These are phyloP conservation scores for Automeris io DNA, from an alignment of 2,888 invertebrate genomes.

Conservation along the genomic window DNA sequence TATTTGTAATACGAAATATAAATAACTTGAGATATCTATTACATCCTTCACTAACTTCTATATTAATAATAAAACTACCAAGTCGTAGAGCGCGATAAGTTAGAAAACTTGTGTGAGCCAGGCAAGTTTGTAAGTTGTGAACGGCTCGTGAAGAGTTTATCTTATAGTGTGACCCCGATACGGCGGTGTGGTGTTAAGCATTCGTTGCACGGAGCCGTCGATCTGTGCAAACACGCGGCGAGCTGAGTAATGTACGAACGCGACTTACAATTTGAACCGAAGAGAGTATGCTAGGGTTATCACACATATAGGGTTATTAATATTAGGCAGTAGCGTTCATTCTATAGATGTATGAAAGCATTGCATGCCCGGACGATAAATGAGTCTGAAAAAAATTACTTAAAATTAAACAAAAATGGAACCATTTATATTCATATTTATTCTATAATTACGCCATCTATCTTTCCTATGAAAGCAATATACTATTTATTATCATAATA, in stretches of 20 bases:
- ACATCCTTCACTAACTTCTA: not conserved
- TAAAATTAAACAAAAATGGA: too few relatives aligned
- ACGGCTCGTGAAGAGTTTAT: conserved; percentile 51
- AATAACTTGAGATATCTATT: too few relatives aligned
- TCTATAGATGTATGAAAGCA: too few relatives aligned
- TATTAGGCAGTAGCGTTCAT: too few relatives aligned
- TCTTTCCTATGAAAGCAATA: too few relatives aligned
- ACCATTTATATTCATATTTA: too few relatives aligned
- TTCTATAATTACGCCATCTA: too few relatives aligned
- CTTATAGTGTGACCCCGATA: conserved; percentile 61
- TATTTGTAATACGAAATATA: too few relatives aligned
- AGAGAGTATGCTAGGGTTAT: conserved; percentile 22
- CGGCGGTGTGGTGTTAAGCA: conserved; percentile 40
- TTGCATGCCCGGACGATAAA: too few relatives aligned
- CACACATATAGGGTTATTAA: conserved; percentile 7
- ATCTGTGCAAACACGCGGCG: conserved; percentile 68
- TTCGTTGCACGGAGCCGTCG: conserved; percentile 61
- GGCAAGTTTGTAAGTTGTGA: conserved; percentile 46
- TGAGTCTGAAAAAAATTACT: too few relatives aligned
- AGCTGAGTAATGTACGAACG: conserved; percentile 66
- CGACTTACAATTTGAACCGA: conserved; percentile 57
- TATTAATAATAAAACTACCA: not conserved
- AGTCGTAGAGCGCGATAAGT: conserved; percentile 13
- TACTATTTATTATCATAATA: too few relatives aligned
- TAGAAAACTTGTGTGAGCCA: conserved; percentile 38